Base-by-base conservation (phyloP, 2,797 vertebrate genomes). In the Epinephelus awoara region DNA sequence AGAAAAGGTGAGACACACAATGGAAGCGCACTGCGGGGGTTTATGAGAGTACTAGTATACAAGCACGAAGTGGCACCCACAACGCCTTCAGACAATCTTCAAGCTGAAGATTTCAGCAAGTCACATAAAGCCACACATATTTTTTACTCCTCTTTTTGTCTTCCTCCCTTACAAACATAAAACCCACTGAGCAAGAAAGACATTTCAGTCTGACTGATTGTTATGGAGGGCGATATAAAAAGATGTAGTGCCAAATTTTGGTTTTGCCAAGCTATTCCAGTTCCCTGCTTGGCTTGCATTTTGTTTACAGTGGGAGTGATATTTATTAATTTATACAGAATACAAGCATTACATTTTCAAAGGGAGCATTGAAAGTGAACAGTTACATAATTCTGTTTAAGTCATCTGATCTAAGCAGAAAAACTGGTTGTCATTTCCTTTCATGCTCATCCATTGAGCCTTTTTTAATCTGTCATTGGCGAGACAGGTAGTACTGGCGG, bases 1-100 rank as follows among this genome's bases (percentile, higher is more conserved):
- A 88, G 96, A 98, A 82, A 94, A 97, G 97, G 98, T 92, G 66
- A 90, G 86, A 13, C 2, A 1, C 29, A 8, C 19, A 9, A 9
- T n/a, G 5, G 47, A 51, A 34, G 19, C 1, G 5, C 2, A 6
- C 3, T 17, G 42, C 23, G 15, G 23, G 17, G 9, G 27, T 11
- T 11, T 9, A 9, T 51, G 15, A 44, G 47, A 27, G 42, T 2
- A 27, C 49, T 2, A 46, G 13, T 42, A 12, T 3, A 49, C 8
- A n/a, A 11, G 29, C 56, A 29, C 5, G 44, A 40, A 51, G 19
- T 11, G 1, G 11, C 2, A 1, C 23, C 27, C 18, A 49, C 27
- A 13, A 18, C 44, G 49, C 19, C 38, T 49, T 34, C 25, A 17
- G 18, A 49, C 15, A 17, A 25, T 44, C 62, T 25, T 17, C 1